Evolutionary conservation across 2,113 vertebrate genomes (phyloP), one percentile per base, ranked within the genome.

Genomic region (Tursiops truncatus): DNA sequence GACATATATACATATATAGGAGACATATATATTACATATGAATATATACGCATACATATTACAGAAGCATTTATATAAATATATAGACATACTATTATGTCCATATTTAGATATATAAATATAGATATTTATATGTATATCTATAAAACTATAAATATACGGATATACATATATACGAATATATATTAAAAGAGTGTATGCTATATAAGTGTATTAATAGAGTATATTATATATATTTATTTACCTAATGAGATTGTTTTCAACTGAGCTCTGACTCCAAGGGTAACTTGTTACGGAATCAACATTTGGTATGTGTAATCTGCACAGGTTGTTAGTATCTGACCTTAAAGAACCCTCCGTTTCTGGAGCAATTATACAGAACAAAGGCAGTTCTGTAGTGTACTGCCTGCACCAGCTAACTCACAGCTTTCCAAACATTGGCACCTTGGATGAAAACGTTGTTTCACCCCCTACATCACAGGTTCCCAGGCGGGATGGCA

Each of bases 381-480:
- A 63, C 3, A 62, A 5, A 91, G 81, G 56, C 3, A 18, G n/a
- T 12, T 36, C 12, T 10, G 6, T 2, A 11, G 10, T 2, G 38
- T 41, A 26, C 26, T 2, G 0, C 11, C 5, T 0, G 7, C 17
- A 21, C 0, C 4, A 38, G 7, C 58, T 17, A 71, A 70, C 36
- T 36, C 28, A 62, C 2, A 82, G 60, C 36, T 77, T 50, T 58
- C 62, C 62, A 33, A 80, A 60, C 11, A 23, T 0, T 5, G 4
- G 20, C n/a, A 33, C 60, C 58, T 82, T 0, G 1, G 67, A 50
- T 53, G 63, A 77, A 41, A 31, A 77, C 12, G 28, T 17, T 50
- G 23, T 12, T 9, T 33, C 36, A 26, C 18, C 3, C 9, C 25
- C 5, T 15, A 8, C 1, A 17, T 26, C 50, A 15, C 62, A 50